Conservation (phyloP, 2,888 invertebrate species). For the Salpingus planirostris region DNA sequence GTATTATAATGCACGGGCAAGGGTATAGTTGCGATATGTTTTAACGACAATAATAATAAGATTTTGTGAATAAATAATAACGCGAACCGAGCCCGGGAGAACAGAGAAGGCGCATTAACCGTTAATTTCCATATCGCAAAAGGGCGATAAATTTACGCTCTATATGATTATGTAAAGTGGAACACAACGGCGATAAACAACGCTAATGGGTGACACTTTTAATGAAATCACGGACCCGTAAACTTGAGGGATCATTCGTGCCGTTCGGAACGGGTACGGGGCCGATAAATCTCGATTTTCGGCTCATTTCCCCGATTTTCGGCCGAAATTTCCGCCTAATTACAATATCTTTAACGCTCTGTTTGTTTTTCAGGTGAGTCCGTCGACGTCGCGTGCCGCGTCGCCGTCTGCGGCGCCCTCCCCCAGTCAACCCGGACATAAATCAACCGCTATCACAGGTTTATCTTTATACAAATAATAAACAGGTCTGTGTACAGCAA, state of each 20-base stretch:
- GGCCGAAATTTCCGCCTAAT: no score
- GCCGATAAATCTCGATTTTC: no score
- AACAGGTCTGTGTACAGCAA: slow-evolving; percentile 33
- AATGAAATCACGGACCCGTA: background rate
- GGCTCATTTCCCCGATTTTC: no score
- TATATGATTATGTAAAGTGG: slow-evolving; percentile 21
- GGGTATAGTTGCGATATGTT: no score
- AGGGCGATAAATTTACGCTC: slow-evolving; percentile 4
- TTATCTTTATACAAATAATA: slow-evolving; percentile 40
- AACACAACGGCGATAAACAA: slow-evolving; percentile 15
- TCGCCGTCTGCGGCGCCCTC: slow-evolving; percentile 24
- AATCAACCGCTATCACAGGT: slow-evolving; percentile 31
- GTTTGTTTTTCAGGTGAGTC: slow-evolving; percentile 23
- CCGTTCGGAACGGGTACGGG: no score
- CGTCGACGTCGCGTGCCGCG: slow-evolving; percentile 11
- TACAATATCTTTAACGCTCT: slow-evolving; percentile 14
- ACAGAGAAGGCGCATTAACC: slow-evolving; percentile 28
- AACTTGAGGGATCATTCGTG: background rate
- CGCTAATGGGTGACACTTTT: slow-evolving; percentile 16
- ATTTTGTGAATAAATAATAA: no score
- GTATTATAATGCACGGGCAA: no score
- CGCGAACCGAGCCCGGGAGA: slow-evolving; percentile 19
- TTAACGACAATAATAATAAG: no score
- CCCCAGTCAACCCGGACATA: slow-evolving; percentile 24
- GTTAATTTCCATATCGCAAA: slow-evolving; percentile 27